Percentiles rank a stretch among this genome's conserved stretches.
Evolutionary conservation across 2,888 invertebrate species (phyloP).

Genomic region (Drosophila meridiana): DNA sequence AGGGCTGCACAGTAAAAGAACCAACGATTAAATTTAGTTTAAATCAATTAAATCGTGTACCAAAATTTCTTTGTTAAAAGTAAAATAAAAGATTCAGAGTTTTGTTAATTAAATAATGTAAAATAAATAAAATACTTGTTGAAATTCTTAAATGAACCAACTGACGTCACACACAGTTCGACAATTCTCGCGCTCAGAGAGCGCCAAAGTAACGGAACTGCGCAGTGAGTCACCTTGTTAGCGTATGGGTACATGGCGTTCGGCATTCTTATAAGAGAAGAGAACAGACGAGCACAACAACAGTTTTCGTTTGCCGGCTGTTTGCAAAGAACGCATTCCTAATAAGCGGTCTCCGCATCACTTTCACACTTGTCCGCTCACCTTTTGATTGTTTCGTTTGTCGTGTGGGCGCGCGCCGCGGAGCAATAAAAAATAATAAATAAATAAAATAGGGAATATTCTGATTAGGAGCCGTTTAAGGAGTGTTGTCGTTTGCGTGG

Average conservation of each 20-base stretch:
- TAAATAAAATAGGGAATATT: constrained; percentile 18
- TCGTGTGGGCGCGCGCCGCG: constrained; percentile 46
- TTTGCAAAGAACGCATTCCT: constrained; percentile 57
- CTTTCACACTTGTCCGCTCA: constrained; percentile 34
- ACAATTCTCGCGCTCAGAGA: constrained; percentile 21
- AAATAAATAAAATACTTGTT: not conserved
- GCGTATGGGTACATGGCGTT: constrained; percentile 19
- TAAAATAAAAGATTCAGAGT: not conserved
- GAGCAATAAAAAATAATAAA: constrained; percentile 30
- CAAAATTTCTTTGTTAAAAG: not conserved
- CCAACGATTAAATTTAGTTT: not conserved
- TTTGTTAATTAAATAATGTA: not conserved
- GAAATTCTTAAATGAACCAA: not conserved
- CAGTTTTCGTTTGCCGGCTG: constrained; percentile 64
- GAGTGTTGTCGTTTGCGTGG: constrained; percentile 5
- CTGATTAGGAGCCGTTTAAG: constrained; percentile 30
- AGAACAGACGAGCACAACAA: constrained; percentile 44
- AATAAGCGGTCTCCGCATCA: constrained; percentile 26
- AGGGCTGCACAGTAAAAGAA: constrained; percentile 1
- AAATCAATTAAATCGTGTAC: not conserved
- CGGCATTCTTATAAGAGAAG: constrained; percentile 57
- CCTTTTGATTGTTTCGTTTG: constrained; percentile 27
- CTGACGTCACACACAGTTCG: constrained; percentile 30
- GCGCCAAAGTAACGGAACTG: not conserved
- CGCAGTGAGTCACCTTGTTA: constrained; percentile 27